phyloP scores from a whole-genome alignment of 2,888 invertebrate species.

The Liopterus haemorrhoidalis region DNA sequence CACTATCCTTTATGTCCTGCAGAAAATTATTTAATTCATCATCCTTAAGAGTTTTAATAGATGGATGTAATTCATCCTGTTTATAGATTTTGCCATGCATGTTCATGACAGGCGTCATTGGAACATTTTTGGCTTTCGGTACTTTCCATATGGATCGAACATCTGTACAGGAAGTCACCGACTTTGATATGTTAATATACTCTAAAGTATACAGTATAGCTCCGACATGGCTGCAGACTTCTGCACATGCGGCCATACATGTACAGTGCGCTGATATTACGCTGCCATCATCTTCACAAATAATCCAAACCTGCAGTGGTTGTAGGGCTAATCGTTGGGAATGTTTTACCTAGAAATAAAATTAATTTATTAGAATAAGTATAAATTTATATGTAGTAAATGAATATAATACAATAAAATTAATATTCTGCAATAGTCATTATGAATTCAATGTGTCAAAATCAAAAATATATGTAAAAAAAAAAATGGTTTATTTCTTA shows the following conservation, averaged over 20 bases:
- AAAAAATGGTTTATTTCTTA: too few relatives aligned
- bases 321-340: conserved; percentile 11
- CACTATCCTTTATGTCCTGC: conserved; percentile 6
- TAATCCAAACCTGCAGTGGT: conserved; percentile 12
- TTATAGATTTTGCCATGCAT: too few relatives aligned
- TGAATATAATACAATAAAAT: too few relatives aligned
- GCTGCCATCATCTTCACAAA: conserved; percentile 10
- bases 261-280: conserved; percentile 17
- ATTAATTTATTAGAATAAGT: neutral
- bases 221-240: conserved; percentile 21
- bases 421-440: too few relatives aligned
- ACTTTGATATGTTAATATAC: neutral
- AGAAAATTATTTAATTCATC: conserved; percentile 6
- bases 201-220: conserved; percentile 15
- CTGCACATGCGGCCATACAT: conserved; percentile 19
- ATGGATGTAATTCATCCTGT: too few relatives aligned
- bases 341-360: conserved; percentile 19
- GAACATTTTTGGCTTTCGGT: conserved; percentile 2
- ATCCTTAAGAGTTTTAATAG: neutral
- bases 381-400: too few relatives aligned
- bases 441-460: too few relatives aligned
- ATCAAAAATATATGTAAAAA: too few relatives aligned
- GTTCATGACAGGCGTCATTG: neutral
- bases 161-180: conserved; percentile 19
- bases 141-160: conserved; percentile 16